Conservation (phyloP, 2,113 vertebrate genomes). For the Onychorhynchus coronatus region DNA sequence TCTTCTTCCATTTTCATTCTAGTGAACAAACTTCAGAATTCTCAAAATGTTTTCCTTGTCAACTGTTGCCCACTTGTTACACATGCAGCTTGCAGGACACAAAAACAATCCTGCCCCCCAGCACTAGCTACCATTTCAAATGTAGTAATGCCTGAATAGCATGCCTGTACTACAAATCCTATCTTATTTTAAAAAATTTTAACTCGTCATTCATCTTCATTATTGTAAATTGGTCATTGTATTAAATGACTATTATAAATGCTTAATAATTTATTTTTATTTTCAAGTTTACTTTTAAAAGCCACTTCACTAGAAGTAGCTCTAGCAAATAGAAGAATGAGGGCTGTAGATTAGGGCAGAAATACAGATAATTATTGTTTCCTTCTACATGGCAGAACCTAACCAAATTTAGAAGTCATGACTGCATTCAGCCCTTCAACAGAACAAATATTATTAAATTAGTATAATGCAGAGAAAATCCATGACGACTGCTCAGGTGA, state of each 20-base stretch:
- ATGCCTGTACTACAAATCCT: background rate
- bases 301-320: background rate
- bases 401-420: background rate
- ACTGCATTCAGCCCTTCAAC: background rate
- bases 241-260: background rate
- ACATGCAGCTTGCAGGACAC: background rate
- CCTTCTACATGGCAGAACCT: background rate
- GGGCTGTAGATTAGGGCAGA: background rate
- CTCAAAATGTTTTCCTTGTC: background rate
- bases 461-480: background rate
- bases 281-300: background rate
- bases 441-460: background rate
- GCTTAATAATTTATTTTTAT: background rate
- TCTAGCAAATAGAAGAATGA: background rate
- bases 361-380: background rate
- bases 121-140: background rate
- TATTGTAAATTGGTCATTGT: background rate
- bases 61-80: background rate
- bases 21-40: background rate
- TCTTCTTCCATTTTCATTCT: background rate
- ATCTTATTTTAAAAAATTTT: background rate
- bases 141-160: background rate
- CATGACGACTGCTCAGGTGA: background rate
- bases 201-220: background rate
- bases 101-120: background rate